These are phyloP conservation scores for Caenorhabditis macrosperma DNA, from an alignment of 2,888 invertebrate species.

Conservation along the genomic window DNA sequence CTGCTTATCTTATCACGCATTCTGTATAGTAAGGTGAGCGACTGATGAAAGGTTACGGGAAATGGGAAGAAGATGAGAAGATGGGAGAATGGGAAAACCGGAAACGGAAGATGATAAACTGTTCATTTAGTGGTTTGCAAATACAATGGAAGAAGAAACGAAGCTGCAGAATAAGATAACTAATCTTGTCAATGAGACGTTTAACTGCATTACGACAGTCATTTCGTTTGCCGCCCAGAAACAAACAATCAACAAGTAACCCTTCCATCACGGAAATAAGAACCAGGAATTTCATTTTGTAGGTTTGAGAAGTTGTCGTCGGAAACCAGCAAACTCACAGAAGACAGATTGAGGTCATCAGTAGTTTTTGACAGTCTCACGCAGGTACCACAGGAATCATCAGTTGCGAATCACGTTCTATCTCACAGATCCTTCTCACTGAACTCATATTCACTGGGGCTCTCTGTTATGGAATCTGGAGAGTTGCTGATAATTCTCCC, in stretches of 20 bases:
- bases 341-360: conserved; percentile 76
- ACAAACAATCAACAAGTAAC: conserved; percentile 77
- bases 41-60: neutral
- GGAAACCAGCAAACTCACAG: conserved; percentile 74
- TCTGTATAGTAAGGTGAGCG: conserved; percentile 75
- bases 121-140: conserved; percentile 76
- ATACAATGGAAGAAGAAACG: conserved; percentile 76
- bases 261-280: neutral
- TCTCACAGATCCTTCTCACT: conserved; percentile 73
- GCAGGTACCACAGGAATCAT: conserved; percentile 61
- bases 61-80: neutral
- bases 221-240: conserved; percentile 79
- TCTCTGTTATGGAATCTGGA: conserved; percentile 77
- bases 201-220: conserved; percentile 77
- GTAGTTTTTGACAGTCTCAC: conserved; percentile 78
- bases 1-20: conserved; percentile 72
- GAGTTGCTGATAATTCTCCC: conserved; percentile 75
- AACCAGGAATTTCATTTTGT: conserved; percentile 9
- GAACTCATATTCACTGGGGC: conserved; percentile 79
- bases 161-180: conserved; percentile 76
- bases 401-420: neutral
- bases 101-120: conserved; percentile 8
- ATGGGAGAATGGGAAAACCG: neutral
- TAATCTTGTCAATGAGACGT: conserved; percentile 78
- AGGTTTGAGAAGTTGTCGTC: conserved; percentile 74